phyloP scores from a whole-genome alignment of 2,888 invertebrate genomes.

The Lasiommata megera region DNA sequence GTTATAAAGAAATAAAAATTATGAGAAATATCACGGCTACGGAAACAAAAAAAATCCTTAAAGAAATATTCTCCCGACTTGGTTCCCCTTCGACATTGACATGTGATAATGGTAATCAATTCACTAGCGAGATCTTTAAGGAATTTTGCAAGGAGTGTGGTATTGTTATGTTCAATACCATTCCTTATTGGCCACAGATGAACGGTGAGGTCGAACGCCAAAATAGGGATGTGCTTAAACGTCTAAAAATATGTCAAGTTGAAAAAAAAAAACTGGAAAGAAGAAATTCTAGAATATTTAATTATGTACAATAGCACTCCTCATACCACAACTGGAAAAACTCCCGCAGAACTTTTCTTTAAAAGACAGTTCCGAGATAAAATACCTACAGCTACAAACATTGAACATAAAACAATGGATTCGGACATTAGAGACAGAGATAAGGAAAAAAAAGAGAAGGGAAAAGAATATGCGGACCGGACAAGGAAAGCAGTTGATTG shows the following conservation, averaged over 20 bases:
- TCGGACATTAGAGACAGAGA: constrained; percentile 26
- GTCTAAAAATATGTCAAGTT: not conserved
- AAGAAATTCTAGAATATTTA: not conserved
- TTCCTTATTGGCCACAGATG: not conserved
- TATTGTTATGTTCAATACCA: constrained; percentile 28
- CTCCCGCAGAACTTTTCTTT: constrained; percentile 32
- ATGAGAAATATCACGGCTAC: constrained; percentile 19
- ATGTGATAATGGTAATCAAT: constrained; percentile 36
- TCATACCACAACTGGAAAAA: constrained; percentile 30
- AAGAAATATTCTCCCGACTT: constrained; percentile 35
- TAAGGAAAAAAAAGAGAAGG: constrained; percentile 24
- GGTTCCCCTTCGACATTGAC: constrained; percentile 33
- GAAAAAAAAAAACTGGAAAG: not conserved
- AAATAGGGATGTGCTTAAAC: constrained; percentile 11
- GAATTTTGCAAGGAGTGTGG: constrained; percentile 27
- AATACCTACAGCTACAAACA: constrained; percentile 20
- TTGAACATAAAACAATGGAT: constrained; percentile 13
- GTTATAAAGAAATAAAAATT: constrained; percentile 36
- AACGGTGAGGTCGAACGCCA: constrained; percentile 13
- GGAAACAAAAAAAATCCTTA: constrained; percentile 30
- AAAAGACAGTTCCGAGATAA: constrained; percentile 27
- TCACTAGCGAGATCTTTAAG: constrained; percentile 33
- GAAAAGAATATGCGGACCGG: constrained; percentile 26
- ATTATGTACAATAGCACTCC: constrained; percentile 15
- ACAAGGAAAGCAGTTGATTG: constrained; percentile 19